Conservation (phyloP, 2,888 invertebrate species). For the Lampropteryx suffumata region DNA sequence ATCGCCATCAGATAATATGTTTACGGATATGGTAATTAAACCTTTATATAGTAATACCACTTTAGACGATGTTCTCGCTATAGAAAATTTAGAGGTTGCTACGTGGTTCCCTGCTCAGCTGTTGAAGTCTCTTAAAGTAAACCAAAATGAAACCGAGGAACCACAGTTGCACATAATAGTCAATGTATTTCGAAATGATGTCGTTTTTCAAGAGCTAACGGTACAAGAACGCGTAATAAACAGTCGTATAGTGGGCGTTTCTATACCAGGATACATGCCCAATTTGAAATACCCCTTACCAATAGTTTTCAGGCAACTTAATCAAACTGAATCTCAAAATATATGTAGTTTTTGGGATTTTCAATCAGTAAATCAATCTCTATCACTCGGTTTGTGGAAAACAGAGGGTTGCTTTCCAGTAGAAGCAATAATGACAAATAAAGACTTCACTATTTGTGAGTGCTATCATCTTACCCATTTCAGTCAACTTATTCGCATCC, state of each 20-base stretch:
- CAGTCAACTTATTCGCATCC: conserved; percentile 77
- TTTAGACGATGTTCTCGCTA: conserved; percentile 68
- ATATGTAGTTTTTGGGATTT: conserved; percentile 84
- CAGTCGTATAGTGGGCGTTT: conserved; percentile 83
- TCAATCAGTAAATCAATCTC: conserved; percentile 39
- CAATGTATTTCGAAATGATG: conserved; percentile 79
- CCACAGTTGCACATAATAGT: conserved; percentile 69
- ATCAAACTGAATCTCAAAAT: conserved; percentile 38
- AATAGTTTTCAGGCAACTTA: conserved; percentile 69
- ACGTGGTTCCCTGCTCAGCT: conserved; percentile 77
- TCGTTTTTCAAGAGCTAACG: conserved; percentile 76
- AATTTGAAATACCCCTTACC: conserved; percentile 81
- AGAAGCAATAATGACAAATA: conserved; percentile 42
- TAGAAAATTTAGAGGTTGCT: conserved; percentile 77
- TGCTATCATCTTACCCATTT: conserved; percentile 85
- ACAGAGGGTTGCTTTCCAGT: conserved; percentile 75
- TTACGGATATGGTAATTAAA: conserved; percentile 61
- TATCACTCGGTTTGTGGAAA: conserved; percentile 77
- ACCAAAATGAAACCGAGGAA: conserved; percentile 39
- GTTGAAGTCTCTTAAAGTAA: conserved; percentile 57
- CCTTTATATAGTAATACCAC: conserved; percentile 71
- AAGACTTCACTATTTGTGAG: conserved; percentile 58
- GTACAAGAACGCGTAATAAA: conserved; percentile 50
- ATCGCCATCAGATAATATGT: conserved; percentile 51
- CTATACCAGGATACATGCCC: conserved; percentile 81